Evolutionary conservation across 2,113 vertebrate species (phyloP).

Genomic region (Trinectes maculatus): DNA sequence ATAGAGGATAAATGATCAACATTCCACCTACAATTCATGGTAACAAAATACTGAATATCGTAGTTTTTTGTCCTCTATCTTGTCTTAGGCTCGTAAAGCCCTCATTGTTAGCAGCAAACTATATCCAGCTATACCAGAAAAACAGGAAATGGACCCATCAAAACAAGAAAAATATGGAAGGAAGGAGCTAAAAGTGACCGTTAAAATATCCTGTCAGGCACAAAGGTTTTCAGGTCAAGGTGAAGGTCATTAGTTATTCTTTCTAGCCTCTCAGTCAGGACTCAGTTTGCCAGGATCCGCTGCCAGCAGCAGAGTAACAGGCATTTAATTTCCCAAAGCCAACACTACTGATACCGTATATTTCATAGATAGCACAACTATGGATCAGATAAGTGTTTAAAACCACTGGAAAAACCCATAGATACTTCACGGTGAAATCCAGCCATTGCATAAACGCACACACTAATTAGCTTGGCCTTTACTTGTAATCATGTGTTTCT

Average conservation of each 20-base stretch:
- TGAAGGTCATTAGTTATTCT: constrained; percentile 2
- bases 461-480: background rate
- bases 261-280: background rate
- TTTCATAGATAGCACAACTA: background rate
- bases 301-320: background rate
- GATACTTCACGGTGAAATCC: background rate
- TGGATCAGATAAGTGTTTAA: constrained; percentile 16
- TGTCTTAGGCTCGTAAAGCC: background rate
- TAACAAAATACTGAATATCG: too few relatives aligned
- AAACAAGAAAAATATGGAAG: too few relatives aligned
- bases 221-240: too few relatives aligned
- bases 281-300: background rate
- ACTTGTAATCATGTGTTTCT: background rate
- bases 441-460: background rate
- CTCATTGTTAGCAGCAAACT: background rate
- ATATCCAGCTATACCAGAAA: background rate
- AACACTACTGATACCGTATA: background rate
- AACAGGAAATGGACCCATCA: background rate
- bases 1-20: background rate
- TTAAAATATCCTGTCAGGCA: too few relatives aligned
- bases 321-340: background rate
- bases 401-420: constrained; percentile 9
- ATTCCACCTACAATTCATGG: background rate
- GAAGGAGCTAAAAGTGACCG: too few relatives aligned
- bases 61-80: background rate